Conservation (phyloP, 2,113 vertebrate species). For the Ammodytes dubius region DNA sequence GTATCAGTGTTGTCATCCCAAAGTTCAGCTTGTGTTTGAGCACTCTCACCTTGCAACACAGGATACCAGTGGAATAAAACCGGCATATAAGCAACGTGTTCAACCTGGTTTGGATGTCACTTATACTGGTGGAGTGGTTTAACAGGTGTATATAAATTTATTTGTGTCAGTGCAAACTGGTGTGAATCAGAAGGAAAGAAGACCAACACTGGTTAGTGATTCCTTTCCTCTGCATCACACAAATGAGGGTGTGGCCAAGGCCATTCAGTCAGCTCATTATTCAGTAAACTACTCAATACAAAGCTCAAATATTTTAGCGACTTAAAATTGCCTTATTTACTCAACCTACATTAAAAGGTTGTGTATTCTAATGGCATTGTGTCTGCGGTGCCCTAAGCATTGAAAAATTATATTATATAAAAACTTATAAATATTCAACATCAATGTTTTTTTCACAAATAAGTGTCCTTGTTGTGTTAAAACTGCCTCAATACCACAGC, state of each 20-base stretch:
- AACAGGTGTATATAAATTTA: background rate
- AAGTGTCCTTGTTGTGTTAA: background rate
- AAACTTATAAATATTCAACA: background rate
- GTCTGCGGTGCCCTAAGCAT: too few species aligned
- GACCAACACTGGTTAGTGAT: background rate
- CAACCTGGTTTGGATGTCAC: slow-evolving; percentile 9
- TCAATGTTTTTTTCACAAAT: background rate
- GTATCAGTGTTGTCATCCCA: slow-evolving; percentile 60
- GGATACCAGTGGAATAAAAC: slow-evolving; percentile 11
- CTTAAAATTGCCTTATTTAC: background rate
- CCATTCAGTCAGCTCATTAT: background rate
- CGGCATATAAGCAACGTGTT: background rate
- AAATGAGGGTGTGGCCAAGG: background rate
- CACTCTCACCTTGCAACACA: slow-evolving; percentile 16
- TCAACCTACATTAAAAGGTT: background rate
- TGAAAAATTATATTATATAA: background rate
- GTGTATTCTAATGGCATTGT: background rate
- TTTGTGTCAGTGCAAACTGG: background rate
- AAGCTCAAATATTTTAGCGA: too few species aligned
- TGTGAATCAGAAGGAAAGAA: background rate
- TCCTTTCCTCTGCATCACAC: background rate
- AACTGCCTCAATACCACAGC: too few species aligned
- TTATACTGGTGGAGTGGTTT: background rate
- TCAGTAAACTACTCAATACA: background rate
- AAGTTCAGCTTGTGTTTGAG: slow-evolving; percentile 44